Conservation (phyloP, 2,888 invertebrate genomes). For the Drosophila aldrichi region DNA sequence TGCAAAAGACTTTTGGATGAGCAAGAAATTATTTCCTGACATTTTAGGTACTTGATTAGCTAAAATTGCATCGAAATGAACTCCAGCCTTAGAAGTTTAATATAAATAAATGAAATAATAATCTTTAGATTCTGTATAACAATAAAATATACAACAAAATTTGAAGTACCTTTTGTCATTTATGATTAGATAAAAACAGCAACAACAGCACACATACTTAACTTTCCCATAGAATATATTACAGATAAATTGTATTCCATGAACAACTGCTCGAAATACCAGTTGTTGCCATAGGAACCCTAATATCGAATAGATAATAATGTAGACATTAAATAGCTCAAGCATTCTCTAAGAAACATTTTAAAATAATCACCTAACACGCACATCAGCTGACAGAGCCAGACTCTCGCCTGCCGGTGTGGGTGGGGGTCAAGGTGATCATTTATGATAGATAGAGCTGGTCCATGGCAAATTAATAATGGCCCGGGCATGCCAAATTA, state of each 20-base stretch:
- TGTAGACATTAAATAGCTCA: background rate
- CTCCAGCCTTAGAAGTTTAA: too few relatives aligned
- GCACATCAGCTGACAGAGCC: constrained; percentile 40
- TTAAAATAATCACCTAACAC: constrained; percentile 9
- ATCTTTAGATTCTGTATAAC: too few relatives aligned
- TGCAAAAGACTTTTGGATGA: too few relatives aligned
- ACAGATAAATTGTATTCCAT: too few relatives aligned
- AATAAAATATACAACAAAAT: too few relatives aligned
- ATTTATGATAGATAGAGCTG: constrained; percentile 54
- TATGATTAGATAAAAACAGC: too few relatives aligned
- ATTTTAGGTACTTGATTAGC: too few relatives aligned
- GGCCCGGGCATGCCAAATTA: constrained; percentile 48
- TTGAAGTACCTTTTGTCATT: too few relatives aligned
- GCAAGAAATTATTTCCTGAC: too few relatives aligned
- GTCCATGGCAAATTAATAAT: constrained; percentile 73
- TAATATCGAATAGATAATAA: background rate
- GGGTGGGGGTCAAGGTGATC: constrained; percentile 55
- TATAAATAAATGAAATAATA: too few relatives aligned
- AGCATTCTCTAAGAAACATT: constrained; percentile 7
- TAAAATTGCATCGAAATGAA: too few relatives aligned
- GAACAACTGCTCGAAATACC: background rate
- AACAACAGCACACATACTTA: too few relatives aligned
- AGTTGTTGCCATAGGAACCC: background rate
- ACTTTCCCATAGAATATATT: background rate
- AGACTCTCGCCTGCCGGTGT: constrained; percentile 5